These are phyloP conservation scores for Ammodytes dubius DNA, from an alignment of 2,113 vertebrate genomes.

Conservation along the genomic window DNA sequence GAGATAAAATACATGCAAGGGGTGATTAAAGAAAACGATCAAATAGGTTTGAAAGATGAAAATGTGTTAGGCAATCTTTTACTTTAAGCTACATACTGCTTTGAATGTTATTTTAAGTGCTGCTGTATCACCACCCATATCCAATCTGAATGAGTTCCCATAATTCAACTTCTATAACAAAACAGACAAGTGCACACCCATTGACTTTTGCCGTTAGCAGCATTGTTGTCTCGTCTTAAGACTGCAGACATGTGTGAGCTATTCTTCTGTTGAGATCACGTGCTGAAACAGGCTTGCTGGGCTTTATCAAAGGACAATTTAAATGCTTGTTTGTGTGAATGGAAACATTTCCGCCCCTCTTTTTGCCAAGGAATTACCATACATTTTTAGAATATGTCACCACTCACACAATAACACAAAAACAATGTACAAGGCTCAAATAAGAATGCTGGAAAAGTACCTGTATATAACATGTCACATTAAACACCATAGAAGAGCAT, in stretches of 20 bases:
- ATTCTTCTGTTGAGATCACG: neutral
- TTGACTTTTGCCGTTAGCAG: neutral
- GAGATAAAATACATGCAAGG: neutral
- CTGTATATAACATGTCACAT: no score
- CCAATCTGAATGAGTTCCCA: neutral
- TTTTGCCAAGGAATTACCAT: no score
- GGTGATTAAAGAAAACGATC: neutral
- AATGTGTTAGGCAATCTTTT: neutral
- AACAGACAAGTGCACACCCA: no score
- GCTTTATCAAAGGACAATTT: neutral
- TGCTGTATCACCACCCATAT: neutral
- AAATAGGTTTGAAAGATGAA: neutral
- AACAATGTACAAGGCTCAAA: no score
- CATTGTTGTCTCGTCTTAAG: neutral
- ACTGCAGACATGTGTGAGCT: neutral
- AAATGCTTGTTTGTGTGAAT: neutral
- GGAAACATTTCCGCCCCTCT: neutral
- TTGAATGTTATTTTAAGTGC: neutral
- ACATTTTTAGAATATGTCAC: no score
- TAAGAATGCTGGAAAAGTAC: no score
- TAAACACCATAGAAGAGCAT: no score
- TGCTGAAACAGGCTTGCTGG: no score
- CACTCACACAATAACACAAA: no score
- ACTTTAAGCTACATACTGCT: neutral
- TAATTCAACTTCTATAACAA: neutral